Evolutionary conservation across 2,797 vertebrate genomes (phyloP).

Genomic region (Chloroceryle inda): DNA sequence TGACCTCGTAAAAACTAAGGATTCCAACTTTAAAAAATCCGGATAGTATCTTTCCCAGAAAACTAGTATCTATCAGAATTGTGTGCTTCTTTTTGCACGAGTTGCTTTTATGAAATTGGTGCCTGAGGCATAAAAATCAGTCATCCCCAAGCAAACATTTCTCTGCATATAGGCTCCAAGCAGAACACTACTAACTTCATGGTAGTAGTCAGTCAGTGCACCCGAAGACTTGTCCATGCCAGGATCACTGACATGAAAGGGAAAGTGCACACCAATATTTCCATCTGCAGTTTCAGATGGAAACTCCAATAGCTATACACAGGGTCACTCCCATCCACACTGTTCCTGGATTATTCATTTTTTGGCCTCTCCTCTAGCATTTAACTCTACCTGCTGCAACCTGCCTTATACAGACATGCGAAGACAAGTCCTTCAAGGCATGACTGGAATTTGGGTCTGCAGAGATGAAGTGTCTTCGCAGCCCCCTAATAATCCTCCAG

Average conservation of each 20-base stretch:
- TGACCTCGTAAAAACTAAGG: not conserved
- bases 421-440: rapidly evolving
- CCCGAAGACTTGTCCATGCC: not conserved
- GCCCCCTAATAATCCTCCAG: not conserved
- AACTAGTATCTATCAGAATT: not conserved
- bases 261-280: not conserved
- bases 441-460: not conserved
- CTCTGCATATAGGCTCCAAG: not conserved
- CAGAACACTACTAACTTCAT: not conserved
- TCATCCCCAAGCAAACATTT: not conserved
- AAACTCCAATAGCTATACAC: not conserved
- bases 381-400: not conserved
- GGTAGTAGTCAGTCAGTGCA: rapidly evolving
- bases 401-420: not conserved
- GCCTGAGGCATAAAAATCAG: not conserved
- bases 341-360: not conserved
- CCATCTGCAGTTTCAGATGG: not conserved
- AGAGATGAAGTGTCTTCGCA: not conserved
- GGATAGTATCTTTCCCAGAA: not conserved
- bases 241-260: not conserved
- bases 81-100: not conserved
- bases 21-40: not conserved
- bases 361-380: not conserved
- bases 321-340: not conserved
- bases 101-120: not conserved